phyloP scores from a whole-genome alignment of 2,113 vertebrate genomes.

The Psittacula cyanocephala region DNA sequence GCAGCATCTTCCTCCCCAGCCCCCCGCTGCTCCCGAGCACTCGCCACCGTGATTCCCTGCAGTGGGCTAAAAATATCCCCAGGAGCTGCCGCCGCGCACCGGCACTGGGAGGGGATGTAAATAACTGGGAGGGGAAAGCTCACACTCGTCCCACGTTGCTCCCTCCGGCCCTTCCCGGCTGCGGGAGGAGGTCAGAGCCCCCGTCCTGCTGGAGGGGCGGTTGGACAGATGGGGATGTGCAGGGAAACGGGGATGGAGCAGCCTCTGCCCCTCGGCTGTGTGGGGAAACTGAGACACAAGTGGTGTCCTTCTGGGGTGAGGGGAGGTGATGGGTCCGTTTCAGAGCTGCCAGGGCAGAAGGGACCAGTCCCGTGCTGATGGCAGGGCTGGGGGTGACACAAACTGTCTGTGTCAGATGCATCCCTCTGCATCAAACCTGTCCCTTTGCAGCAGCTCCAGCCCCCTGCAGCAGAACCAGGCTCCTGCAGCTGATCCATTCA shows the following conservation, averaged over 20 bases:
- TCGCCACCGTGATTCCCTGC: constrained; percentile 32
- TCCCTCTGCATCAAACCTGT: background rate
- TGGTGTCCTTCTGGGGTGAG: background rate
- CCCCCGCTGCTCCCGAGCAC: background rate
- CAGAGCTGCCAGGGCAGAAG: rapidly evolving
- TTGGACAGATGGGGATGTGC: background rate
- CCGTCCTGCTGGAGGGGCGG: background rate
- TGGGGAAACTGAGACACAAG: constrained; percentile 15
- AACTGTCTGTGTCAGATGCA: background rate
- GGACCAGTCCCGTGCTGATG: background rate
- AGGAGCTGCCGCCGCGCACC: constrained; percentile 39
- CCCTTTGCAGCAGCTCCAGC: background rate
- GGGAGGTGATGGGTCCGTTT: background rate
- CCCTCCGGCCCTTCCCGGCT: background rate
- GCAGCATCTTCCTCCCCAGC: background rate
- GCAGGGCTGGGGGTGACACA: background rate
- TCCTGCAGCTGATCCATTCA: background rate
- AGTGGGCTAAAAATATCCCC: constrained; percentile 62
- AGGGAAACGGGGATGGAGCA: background rate
- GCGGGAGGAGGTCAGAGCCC: background rate
- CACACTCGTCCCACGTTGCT: background rate
- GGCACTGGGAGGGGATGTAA: constrained; percentile 15
- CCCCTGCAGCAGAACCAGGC: background rate
- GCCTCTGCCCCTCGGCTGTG: background rate
- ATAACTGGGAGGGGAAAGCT: background rate